These are phyloP conservation scores for Zhuqinia jingwanae DNA, from an alignment of 2,888 invertebrate genomes.

Conservation along the genomic window DNA sequence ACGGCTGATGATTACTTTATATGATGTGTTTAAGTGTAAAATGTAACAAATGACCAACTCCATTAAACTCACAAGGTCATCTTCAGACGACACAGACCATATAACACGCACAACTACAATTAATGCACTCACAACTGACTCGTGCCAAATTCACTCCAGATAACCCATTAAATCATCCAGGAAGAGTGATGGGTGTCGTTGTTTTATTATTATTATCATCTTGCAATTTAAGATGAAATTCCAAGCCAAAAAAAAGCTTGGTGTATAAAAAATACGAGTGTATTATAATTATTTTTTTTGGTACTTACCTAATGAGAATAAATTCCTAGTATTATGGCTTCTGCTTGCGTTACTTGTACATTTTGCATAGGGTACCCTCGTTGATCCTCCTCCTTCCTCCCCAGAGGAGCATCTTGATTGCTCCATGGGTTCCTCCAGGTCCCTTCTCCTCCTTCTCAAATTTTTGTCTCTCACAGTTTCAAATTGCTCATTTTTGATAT, in stretches of 20 bases:
- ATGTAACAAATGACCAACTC: constrained; percentile 8
- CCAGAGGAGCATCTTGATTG: neutral
- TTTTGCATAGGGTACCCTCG: constrained; percentile 47
- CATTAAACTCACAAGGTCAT: constrained; percentile 36
- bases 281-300: too few relatives aligned
- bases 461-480: neutral
- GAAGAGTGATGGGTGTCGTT: constrained; percentile 25
- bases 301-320: constrained; percentile 61
- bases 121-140: neutral
- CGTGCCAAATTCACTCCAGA: constrained; percentile 24
- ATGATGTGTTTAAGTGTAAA: constrained; percentile 11
- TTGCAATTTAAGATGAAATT: neutral
- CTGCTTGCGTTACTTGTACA: constrained; percentile 57
- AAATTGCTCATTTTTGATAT: neutral
- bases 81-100: neutral
- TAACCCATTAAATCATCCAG: constrained; percentile 19
- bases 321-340: constrained; percentile 62
- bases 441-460: neutral
- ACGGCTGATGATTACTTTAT: neutral
- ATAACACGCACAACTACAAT: constrained; percentile 18
- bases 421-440: neutral
- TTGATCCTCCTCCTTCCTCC: constrained; percentile 12
- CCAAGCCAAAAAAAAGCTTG: neutral
- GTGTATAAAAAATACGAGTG: neutral
- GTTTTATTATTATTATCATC: too few relatives aligned